A percentile compares a stretch with the other conserved stretches of the same genome.
Evolutionary conservation across 2,797 vertebrate genomes (phyloP).

Genomic region (Todus mexicanus): DNA sequence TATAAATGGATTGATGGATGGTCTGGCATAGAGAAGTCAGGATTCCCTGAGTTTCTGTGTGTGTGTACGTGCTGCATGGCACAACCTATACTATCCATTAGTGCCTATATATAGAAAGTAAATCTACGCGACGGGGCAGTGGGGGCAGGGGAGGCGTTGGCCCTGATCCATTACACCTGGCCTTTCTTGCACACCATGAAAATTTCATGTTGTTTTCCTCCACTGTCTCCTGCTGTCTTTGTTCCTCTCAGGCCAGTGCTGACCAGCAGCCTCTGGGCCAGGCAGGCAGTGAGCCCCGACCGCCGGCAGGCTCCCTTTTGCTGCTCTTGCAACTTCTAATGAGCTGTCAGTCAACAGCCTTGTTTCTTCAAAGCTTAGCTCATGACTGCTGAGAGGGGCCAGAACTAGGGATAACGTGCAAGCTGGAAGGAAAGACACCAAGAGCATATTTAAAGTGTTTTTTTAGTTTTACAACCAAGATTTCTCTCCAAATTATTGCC

Average conservation of each 20-base stretch:
- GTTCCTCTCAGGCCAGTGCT: conserved; percentile 68
- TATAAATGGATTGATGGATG: not conserved
- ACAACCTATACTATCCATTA: not conserved
- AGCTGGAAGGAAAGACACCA: conserved; percentile 4
- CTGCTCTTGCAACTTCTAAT: conserved; percentile 60
- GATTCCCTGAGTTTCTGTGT: not conserved
- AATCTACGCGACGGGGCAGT: conserved; percentile 8
- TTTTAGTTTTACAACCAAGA: not conserved
- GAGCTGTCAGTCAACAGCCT: conserved; percentile 63
- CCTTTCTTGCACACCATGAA: conserved; percentile 68
- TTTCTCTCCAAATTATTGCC: conserved; percentile 16
- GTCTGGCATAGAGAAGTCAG: not conserved
- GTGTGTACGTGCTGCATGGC: not conserved
- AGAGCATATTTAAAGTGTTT: not conserved
- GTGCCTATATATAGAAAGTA: conserved; percentile 49
- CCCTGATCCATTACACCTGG: conserved; percentile 70
- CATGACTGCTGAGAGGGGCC: conserved; percentile 47
- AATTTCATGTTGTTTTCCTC: conserved; percentile 72
- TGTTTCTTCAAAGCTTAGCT: conserved; percentile 63
- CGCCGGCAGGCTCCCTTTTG: conserved; percentile 45
- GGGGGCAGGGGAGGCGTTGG: conserved; percentile 55
- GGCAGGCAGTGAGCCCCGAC: not conserved
- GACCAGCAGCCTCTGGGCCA: conserved; percentile 61
- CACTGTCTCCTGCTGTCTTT: conserved; percentile 61
- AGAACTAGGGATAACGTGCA: conserved; percentile 10